These are phyloP conservation scores for Cairina moschata DNA, from an alignment of 2,113 vertebrate genomes.

Conservation along the genomic window DNA sequence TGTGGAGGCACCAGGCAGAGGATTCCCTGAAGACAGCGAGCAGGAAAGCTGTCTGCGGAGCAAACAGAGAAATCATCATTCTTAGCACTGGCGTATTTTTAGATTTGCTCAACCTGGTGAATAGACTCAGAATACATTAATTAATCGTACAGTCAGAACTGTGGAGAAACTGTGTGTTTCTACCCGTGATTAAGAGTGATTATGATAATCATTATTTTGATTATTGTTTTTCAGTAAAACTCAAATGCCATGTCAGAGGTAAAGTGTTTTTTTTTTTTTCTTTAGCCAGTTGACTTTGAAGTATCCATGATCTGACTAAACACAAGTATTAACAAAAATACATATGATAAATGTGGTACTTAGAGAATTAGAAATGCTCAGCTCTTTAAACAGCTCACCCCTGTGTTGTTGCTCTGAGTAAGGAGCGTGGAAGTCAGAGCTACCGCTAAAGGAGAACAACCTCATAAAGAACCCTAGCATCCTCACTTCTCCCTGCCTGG, in stretches of 20 bases:
- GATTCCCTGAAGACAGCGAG: slow-evolving; percentile 1
- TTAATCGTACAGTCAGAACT: not conserved
- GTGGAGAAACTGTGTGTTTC: not conserved
- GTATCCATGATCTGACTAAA: not conserved
- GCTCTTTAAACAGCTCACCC: not conserved
- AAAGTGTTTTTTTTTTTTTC: not conserved
- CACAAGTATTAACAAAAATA: not conserved
- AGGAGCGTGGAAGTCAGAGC: not conserved
- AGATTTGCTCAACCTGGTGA: not conserved
- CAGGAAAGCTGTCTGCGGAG: not conserved
- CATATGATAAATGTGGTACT: not conserved
- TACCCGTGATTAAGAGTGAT: not conserved
- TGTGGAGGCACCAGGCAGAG: not conserved
- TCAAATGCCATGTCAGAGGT: fast-evolving
- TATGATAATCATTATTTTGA: not conserved
- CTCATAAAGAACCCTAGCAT: not conserved
- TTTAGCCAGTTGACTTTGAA: not conserved
- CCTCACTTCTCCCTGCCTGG: not conserved
- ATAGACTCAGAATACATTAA: not conserved
- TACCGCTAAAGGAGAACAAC: not conserved
- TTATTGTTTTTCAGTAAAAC: not conserved
- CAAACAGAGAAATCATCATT: not conserved
- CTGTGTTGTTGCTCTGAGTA: not conserved
- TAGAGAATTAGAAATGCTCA: not conserved
- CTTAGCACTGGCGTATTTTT: not conserved